A percentile compares a stretch with the other conserved stretches of the same genome.
Conservation (phyloP, 1,140 invertebrate species). For the Drosophila prosaltans region DNA sequence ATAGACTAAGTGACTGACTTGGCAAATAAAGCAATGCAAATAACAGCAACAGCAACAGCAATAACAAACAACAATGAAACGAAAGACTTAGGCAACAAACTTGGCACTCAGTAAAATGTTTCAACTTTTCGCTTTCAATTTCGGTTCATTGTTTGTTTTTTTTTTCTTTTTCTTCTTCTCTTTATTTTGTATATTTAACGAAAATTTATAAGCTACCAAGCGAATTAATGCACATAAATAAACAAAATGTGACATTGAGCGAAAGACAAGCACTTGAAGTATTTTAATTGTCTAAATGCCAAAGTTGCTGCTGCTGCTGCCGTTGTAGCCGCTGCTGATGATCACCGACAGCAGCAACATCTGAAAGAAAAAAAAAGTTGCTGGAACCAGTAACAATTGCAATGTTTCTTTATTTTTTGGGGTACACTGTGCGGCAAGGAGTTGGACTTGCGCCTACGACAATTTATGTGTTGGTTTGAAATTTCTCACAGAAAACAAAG, state of each 20-base stretch:
- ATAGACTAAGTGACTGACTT: conserved; percentile 54
- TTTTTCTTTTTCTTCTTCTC: not conserved
- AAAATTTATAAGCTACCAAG: conserved; percentile 78
- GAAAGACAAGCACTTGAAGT: conserved; percentile 82
- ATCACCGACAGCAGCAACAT: conserved; percentile 8
- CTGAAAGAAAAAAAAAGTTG: not conserved
- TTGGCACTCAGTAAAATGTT: conserved; percentile 22
- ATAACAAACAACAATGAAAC: conserved; percentile 31
- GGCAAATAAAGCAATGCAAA: conserved; percentile 66
- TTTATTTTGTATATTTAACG: conserved; percentile 24
- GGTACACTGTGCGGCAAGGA: conserved; percentile 42
- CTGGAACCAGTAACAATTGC: conserved; percentile 34
- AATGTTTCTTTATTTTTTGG: conserved; percentile 14
- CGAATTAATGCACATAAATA: conserved; percentile 80
- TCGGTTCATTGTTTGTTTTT: conserved; percentile 57
- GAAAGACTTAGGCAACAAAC: conserved; percentile 71
- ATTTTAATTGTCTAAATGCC: conserved; percentile 83
- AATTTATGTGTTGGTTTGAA: conserved; percentile 79
- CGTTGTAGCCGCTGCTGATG: conserved; percentile 28
- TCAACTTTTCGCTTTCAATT: conserved; percentile 13
- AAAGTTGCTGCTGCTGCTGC: conserved; percentile 64
- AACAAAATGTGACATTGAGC: conserved; percentile 80
- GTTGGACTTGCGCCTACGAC: conserved; percentile 65
- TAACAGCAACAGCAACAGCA: conserved; percentile 7
- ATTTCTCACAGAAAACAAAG: conserved; percentile 82